phyloP scores from a whole-genome alignment of 2,888 invertebrate genomes.

The Dascillus cervinus region DNA sequence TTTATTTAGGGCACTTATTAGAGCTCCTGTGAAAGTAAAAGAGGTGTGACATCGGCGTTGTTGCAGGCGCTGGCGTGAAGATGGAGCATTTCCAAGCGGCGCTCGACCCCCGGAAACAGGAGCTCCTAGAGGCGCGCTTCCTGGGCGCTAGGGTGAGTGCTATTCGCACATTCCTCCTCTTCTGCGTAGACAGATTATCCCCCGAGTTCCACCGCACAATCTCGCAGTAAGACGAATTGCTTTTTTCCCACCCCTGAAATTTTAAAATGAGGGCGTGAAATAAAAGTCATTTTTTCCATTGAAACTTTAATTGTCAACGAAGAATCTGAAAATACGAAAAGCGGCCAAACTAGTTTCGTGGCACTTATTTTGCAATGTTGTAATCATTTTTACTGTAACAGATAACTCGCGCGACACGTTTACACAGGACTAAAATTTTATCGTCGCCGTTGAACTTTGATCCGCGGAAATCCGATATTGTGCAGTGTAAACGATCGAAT shows the following conservation, averaged over 20 bases:
- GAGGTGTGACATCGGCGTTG: slow-evolving; percentile 37
- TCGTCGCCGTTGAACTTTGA: slow-evolving; percentile 10
- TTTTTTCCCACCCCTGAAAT: no score
- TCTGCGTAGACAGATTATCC: no score
- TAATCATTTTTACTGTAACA: slow-evolving; percentile 10
- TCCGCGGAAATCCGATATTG: slow-evolving; percentile 12
- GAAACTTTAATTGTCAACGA: no score
- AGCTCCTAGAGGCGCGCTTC: slow-evolving; percentile 96
- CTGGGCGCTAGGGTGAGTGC: slow-evolving; percentile 88
- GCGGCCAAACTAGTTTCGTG: slow-evolving; percentile 13
- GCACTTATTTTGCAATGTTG: slow-evolving; percentile 7
- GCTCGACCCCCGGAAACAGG: slow-evolving; percentile 97
- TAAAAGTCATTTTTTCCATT: no score
- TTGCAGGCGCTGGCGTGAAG: slow-evolving; percentile 82
- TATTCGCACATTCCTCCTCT: no score
- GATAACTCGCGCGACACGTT: slow-evolving; percentile 10
- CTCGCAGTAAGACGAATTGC: no score
- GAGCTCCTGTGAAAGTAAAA: slow-evolving; percentile 31
- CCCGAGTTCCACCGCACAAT: no score
- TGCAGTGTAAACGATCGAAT: not conserved
- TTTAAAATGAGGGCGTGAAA: no score
- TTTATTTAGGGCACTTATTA: no score
- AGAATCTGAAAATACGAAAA: slow-evolving; percentile 7
- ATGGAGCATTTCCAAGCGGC: slow-evolving; percentile 96
- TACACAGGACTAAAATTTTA: slow-evolving; percentile 1